phyloP scores from a whole-genome alignment of 2,113 vertebrate genomes.

The Canis aureus region DNA sequence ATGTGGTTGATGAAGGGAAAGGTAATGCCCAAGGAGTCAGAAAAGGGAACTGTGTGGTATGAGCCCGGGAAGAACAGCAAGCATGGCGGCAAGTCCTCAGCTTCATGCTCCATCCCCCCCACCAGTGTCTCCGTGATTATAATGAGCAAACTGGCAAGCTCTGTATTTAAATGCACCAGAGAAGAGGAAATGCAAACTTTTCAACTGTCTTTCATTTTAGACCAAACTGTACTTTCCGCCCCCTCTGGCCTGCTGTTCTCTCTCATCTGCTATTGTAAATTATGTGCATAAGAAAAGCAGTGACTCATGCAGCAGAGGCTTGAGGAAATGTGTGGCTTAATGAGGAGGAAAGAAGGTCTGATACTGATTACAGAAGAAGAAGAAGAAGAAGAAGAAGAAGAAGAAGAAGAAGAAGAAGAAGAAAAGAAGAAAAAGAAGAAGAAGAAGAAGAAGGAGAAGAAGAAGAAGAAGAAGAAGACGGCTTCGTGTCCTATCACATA shows the following conservation, averaged over 20 bases:
- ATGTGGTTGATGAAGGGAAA: neutral
- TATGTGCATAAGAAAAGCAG: slow-evolving; percentile 22
- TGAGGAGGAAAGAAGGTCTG: neutral
- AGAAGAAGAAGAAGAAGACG: neutral
- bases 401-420: neutral
- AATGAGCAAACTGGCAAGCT: slow-evolving; percentile 52
- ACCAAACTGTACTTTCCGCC: slow-evolving; percentile 56
- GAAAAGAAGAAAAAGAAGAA: neutral
- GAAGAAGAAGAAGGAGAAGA: neutral
- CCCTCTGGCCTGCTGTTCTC: slow-evolving; percentile 62
- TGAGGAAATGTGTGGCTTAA: slow-evolving; percentile 37
- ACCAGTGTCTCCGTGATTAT: accelerated
- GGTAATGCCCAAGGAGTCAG: neutral
- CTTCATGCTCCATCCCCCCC: neutral
- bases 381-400: neutral
- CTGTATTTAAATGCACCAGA: slow-evolving; percentile 62
- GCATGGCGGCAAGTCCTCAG: neutral
- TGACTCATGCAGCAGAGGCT: slow-evolving; percentile 51
- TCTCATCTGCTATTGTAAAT: slow-evolving; percentile 72
- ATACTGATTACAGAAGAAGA: neutral
- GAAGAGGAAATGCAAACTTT: slow-evolving; percentile 31
- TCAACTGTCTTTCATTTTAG: slow-evolving; percentile 62
- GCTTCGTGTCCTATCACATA: neutral
- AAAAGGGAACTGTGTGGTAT: accelerated
- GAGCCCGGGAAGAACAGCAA: neutral